Percentiles rank a stretch among this genome's conserved stretches.
phyloP scores from a whole-genome alignment of 2,113 vertebrate species.

The Petaurus breviceps region DNA sequence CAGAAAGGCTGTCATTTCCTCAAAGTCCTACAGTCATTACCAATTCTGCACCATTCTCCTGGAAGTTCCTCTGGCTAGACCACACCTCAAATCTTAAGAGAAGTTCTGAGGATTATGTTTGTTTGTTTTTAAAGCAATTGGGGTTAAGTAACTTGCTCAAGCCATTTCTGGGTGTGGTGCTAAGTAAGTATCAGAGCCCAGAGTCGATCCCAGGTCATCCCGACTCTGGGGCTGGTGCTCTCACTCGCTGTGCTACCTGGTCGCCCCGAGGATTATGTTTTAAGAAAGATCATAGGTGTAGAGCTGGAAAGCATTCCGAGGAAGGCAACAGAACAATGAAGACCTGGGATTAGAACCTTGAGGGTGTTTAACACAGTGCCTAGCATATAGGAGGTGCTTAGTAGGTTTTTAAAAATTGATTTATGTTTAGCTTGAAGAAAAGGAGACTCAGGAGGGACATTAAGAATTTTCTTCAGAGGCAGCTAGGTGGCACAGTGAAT shows the following conservation, averaged over 20 bases:
- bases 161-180: too few relatives aligned
- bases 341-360: not conserved
- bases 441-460: not conserved
- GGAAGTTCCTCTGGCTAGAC: not conserved
- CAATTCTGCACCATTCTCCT: too few relatives aligned
- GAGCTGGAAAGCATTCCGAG: not conserved
- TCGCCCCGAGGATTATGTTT: not conserved
- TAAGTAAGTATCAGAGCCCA: too few relatives aligned
- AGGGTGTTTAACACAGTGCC: not conserved
- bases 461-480: not conserved
- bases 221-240: too few relatives aligned
- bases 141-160: too few relatives aligned
- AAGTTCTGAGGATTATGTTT: not conserved
- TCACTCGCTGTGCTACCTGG: too few relatives aligned
- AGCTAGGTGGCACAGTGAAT: too few relatives aligned
- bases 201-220: too few relatives aligned
- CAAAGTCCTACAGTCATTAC: not conserved
- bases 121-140: too few relatives aligned
- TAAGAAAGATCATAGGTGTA: not conserved
- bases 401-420: not conserved
- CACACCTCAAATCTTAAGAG: not conserved
- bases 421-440: not conserved
- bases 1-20: not conserved
- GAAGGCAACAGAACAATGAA: not conserved
- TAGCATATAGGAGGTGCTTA: not conserved